Conservation (phyloP, 2,797 vertebrate genomes). For the Pangasius djambal region DNA sequence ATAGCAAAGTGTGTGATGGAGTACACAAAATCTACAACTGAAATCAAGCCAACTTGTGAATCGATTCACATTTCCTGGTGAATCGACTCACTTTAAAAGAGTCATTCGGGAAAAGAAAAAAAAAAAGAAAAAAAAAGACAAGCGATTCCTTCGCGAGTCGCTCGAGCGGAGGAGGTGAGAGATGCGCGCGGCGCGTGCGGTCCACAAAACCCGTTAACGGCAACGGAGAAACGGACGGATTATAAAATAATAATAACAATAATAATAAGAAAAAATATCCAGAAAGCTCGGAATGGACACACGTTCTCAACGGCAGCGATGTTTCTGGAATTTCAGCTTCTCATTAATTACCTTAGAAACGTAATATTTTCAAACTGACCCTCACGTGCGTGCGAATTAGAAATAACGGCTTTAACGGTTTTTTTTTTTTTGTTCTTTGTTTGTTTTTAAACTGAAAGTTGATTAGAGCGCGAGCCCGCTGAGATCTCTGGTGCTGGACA, state of each 20-base stretch:
- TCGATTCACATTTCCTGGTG: not conserved
- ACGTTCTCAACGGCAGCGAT: not conserved
- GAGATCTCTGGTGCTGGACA: not conserved
- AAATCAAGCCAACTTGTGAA: not conserved
- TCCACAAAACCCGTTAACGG: not conserved
- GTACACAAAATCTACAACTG: not conserved
- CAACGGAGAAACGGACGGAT: not conserved
- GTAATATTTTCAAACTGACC: not conserved
- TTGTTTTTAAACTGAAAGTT: not conserved
- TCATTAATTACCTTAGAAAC: not conserved
- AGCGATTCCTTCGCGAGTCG: constrained; percentile 3
- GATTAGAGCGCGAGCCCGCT: not conserved
- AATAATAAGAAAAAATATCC: not conserved
- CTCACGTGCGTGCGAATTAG: not conserved
- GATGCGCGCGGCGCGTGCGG: constrained; percentile 16
- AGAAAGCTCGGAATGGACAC: not conserved
- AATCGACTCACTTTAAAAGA: constrained; percentile 28
- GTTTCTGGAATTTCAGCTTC: constrained; percentile 1
- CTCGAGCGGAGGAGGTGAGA: constrained; percentile 28
- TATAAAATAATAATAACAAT: not conserved
- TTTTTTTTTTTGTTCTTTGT: too few species aligned
- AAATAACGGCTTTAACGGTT: not conserved
- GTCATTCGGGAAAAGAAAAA: constrained; percentile 1
- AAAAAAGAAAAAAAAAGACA: not conserved
- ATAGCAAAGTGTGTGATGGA: not conserved